Base-by-base conservation (phyloP, 2,113 vertebrate genomes). In the Megaleporinus macrocephalus region DNA sequence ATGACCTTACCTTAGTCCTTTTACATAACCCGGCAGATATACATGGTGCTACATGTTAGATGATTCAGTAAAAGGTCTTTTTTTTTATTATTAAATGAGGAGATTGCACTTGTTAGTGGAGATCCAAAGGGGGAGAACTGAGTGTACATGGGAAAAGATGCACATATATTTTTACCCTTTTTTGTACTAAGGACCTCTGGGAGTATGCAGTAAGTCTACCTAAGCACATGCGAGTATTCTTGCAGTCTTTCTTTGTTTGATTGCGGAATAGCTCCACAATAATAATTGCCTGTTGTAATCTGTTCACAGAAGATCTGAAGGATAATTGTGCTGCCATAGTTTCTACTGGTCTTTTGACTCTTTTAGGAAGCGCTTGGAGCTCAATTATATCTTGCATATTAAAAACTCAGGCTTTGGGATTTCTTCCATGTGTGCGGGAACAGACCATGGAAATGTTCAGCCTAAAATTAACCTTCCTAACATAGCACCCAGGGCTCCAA, bases 401-500 rank as follows among this genome's bases (percentile, higher is more conserved):
- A n/a, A 69, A 74, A 75, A 81, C 73, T 80, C 80, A 74, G 82
- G 83, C 69, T 62, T 79, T 66, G 59, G 65, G 66, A 74, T 44
- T 69, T 79, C 73, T 66, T 83, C 27, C 27, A 41, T n/a, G 30
- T 44, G 70, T 81, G 82, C 79, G 73, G 29, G 72, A 73, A 55
- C 72, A 73, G 15, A 51, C 66, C 73, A 80, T 70, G 44, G 15
- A 49, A 3, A 66, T 49, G 72, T 22, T 53, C 76, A 53, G 65
- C 44, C 74, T 81, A 86, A 83, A 70, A 81, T 83, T 83, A 81
- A 69, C 70, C 78, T 77, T 68, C 59, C 63, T 65, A 69, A 78
- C 76, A 55, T 68, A 70, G 78, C 78, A 16, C 49, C 24, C 44
- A 22, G 24, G 44, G 49, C 57, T 47, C 20, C 33, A 44, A 22